Conservation (phyloP, 92 coral and sea anemone genomes). For the Epizoanthus stellaris region DNA sequence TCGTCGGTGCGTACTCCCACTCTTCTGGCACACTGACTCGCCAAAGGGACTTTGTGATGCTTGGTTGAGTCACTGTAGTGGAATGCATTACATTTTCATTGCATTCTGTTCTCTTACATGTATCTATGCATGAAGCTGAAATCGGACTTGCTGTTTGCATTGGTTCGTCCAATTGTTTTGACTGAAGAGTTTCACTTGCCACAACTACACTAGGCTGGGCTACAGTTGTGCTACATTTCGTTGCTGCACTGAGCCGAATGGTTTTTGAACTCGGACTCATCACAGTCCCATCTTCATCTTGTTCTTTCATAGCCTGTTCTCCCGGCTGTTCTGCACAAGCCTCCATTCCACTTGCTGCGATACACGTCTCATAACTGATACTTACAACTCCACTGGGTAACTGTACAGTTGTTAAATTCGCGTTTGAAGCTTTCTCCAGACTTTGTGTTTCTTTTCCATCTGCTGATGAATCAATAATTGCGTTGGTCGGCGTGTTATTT, state of each 20-base stretch:
- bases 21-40: slow-evolving; percentile 3
- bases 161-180: neutral
- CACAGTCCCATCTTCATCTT: too few relatives aligned
- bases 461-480: neutral
- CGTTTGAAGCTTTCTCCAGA: neutral
- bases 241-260: neutral
- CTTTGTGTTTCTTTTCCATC: neutral
- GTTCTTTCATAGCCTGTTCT: too few relatives aligned
- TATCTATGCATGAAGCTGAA: neutral
- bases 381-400: neutral
- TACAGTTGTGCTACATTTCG: neutral
- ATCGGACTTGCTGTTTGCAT: neutral
- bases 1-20: neutral
- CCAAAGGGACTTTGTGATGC: neutral
- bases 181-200: neutral
- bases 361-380: neutral
- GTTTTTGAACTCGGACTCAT: neutral
- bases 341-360: neutral
- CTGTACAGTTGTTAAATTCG: neutral
- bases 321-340: too few relatives aligned
- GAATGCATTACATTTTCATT: neutral
- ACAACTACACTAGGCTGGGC: neutral
- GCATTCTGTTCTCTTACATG: neutral
- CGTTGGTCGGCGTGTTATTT: neutral
- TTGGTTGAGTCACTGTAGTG: neutral